Conservation (phyloP, 2,888 invertebrate species). For the Chrysotoxum bicinctum region DNA sequence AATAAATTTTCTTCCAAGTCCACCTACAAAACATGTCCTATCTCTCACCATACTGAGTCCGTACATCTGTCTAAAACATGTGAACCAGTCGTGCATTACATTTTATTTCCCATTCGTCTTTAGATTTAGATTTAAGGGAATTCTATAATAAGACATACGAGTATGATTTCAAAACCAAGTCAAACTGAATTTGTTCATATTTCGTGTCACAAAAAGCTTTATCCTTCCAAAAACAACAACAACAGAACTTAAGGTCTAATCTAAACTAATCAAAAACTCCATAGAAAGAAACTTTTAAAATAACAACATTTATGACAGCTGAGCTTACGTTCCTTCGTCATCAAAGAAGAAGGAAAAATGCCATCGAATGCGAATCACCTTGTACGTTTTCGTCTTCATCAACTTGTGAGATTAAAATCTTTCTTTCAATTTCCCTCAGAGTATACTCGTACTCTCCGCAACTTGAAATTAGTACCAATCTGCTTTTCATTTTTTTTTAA, state of each 20-base stretch:
- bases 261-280: constrained; percentile 22
- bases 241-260: constrained; percentile 19
- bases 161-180: not conserved
- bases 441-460: too few species aligned
- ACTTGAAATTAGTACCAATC: not conserved
- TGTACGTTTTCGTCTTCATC: not conserved
- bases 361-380: constrained; percentile 14
- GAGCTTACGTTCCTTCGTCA: constrained; percentile 1
- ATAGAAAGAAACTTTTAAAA: constrained; percentile 20
- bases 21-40: too few species aligned
- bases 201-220: not conserved
- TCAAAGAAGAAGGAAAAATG: not conserved
- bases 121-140: too few species aligned
- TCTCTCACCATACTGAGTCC: too few species aligned
- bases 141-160: not conserved
- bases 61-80: too few species aligned
- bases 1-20: too few species aligned
- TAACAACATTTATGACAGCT: constrained; percentile 17
- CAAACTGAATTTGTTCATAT: not conserved
- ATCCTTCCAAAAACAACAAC: not conserved
- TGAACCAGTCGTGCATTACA: too few species aligned
- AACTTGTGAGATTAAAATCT: constrained; percentile 25
- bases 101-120: too few species aligned
- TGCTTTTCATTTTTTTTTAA: constrained; percentile 5
- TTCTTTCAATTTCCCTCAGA: constrained; percentile 22